A percentile compares a stretch with the other conserved stretches of the same genome.
phyloP scores from a whole-genome alignment of 1,140 invertebrate genomes.

The Cepaea nemoralis region DNA sequence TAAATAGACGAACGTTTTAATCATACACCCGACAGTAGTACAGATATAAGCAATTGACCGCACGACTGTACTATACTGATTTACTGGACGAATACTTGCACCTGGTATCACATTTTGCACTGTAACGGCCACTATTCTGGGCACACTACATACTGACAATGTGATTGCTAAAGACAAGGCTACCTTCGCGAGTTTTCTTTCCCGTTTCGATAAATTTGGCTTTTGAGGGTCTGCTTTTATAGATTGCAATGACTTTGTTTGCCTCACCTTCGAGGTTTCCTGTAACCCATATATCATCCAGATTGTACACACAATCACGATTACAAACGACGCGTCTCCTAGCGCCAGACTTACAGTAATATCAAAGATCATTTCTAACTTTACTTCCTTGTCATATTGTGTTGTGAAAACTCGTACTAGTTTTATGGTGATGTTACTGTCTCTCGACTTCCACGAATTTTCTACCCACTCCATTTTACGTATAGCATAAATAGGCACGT shows the following conservation, averaged over 20 bases:
- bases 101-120: not conserved
- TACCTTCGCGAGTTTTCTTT: not conserved
- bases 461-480: not conserved
- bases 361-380: not conserved
- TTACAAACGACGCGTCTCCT: not conserved
- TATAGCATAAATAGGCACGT: not conserved
- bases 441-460: not conserved
- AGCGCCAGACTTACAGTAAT: not conserved
- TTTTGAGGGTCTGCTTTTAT: not conserved
- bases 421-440: not conserved
- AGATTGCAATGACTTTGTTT: not conserved
- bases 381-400: not conserved
- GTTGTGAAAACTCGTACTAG: not conserved
- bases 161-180: not conserved
- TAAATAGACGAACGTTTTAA: no score
- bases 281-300: not conserved
- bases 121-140: not conserved
- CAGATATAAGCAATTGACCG: no score
- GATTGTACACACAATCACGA: not conserved
- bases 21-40: no score
- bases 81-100: not conserved
- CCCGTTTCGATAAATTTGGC: not conserved
- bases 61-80: no score
- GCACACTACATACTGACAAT: not conserved
- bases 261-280: not conserved